A percentile compares a stretch with the other conserved stretches of the same genome.
phyloP scores from a whole-genome alignment of 2,888 invertebrate species.

The Hydraecia micacea region DNA sequence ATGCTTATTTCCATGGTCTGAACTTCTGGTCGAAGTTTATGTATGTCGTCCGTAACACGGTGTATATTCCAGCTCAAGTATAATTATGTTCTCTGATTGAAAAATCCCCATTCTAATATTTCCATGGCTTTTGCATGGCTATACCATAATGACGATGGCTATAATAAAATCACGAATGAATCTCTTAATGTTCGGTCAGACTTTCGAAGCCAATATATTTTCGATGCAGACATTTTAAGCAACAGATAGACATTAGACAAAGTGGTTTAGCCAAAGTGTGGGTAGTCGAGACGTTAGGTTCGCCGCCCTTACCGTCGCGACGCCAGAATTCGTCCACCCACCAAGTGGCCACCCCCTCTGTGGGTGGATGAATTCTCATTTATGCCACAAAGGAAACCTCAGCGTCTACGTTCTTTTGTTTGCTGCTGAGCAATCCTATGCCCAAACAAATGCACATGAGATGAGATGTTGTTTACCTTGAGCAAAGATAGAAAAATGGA shows the following conservation, averaged over 20 bases:
- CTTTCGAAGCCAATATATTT: slow-evolving; percentile 29
- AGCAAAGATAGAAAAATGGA: slow-evolving; percentile 20
- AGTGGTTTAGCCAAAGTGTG: slow-evolving; percentile 51
- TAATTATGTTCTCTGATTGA: background rate
- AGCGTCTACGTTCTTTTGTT: slow-evolving; percentile 58
- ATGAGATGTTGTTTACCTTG: slow-evolving; percentile 36
- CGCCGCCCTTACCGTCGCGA: slow-evolving; percentile 69
- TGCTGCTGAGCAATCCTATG: slow-evolving; percentile 41
- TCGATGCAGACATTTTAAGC: slow-evolving; percentile 52
- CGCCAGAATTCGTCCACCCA: no score
- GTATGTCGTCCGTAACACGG: no score
- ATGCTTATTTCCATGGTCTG: no score
- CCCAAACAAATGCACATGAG: slow-evolving; percentile 45
- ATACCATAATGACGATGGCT: no score
- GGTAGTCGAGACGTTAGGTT: slow-evolving; percentile 64
- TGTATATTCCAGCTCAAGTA: no score
- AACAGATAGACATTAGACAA: slow-evolving; percentile 59
- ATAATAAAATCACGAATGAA: slow-evolving; percentile 8
- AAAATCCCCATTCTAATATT: background rate
- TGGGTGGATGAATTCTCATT: slow-evolving; percentile 56
- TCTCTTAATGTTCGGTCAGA: slow-evolving; percentile 3
- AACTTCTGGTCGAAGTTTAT: no score
- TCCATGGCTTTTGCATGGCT: background rate
- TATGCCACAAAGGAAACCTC: slow-evolving; percentile 55
- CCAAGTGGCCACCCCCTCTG: no score